phyloP scores from a whole-genome alignment of 2,888 invertebrate species.

The Leptarthrus brevirostris region DNA sequence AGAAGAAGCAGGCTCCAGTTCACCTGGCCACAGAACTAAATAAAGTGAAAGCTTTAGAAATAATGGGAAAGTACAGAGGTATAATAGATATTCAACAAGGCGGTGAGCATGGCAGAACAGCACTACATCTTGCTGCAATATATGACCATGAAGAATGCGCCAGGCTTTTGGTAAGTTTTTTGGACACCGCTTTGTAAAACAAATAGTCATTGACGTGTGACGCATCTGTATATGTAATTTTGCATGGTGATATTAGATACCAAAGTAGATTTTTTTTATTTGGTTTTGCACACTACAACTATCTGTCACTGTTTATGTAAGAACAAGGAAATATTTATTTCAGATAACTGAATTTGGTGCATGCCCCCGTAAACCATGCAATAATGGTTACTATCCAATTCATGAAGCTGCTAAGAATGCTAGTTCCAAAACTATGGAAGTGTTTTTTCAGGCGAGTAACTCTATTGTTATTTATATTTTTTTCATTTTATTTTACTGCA shows the following conservation, averaged over 20 bases:
- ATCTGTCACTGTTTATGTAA: constrained; percentile 8
- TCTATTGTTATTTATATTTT: constrained; percentile 23
- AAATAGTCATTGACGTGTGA: background rate
- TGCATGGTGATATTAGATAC: background rate
- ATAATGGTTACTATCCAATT: constrained; percentile 91
- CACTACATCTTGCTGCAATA: constrained; percentile 86
- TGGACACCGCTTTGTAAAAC: too few species aligned
- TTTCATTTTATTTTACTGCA: constrained; percentile 13
- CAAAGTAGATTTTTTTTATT: background rate
- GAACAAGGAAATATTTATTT: constrained; percentile 52
- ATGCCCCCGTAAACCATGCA: constrained; percentile 80
- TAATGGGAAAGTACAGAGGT: constrained; percentile 76
- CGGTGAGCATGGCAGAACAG: constrained; percentile 81
- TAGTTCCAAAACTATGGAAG: constrained; percentile 85
- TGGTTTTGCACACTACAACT: too few species aligned
- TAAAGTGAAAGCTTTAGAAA: constrained; percentile 76
- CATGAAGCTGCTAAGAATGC: constrained; percentile 93
- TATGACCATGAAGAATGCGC: constrained; percentile 87
- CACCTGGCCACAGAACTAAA: constrained; percentile 84
- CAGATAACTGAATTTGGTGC: constrained; percentile 85
- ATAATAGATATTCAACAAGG: constrained; percentile 80
- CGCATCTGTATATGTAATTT: background rate
- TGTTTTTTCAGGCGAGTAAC: constrained; percentile 73
- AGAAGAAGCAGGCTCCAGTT: constrained; percentile 81
- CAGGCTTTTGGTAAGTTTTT: constrained; percentile 77